Evolutionary conservation across 92 coral and sea anemone species (phyloP).

Genomic region (Umimayanthus kanabou): DNA sequence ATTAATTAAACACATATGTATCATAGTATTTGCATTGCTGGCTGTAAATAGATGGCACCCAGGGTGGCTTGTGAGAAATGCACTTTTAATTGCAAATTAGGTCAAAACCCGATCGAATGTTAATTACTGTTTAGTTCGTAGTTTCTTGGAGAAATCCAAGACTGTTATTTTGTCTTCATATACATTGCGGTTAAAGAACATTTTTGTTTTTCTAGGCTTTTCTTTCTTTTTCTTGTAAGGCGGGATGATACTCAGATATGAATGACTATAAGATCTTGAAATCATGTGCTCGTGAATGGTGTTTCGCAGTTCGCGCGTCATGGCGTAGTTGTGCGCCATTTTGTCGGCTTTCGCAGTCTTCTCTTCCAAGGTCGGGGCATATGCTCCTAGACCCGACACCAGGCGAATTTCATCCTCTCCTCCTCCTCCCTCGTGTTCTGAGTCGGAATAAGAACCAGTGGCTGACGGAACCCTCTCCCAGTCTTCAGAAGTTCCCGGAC

Average conservation of each 20-base stretch:
- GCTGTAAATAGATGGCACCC: no score
- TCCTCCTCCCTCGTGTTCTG: slow-evolving; percentile 29
- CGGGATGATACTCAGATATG: slow-evolving; percentile 81
- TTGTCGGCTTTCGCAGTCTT: slow-evolving; percentile 79
- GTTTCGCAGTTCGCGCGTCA: slow-evolving; percentile 90
- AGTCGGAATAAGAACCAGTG: not conserved
- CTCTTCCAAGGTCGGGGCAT: slow-evolving; percentile 57
- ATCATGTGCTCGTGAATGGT: slow-evolving; percentile 91
- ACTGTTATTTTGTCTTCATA: slow-evolving; percentile 87
- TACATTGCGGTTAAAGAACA: slow-evolving; percentile 72
- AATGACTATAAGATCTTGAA: slow-evolving; percentile 77
- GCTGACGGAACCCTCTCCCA: slow-evolving; percentile 32
- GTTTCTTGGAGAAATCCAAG: slow-evolving; percentile 57
- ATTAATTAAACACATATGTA: no score
- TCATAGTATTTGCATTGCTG: no score
- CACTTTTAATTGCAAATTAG: no score
- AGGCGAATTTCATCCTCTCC: slow-evolving; percentile 53
- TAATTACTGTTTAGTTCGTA: not conserved
- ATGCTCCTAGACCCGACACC: slow-evolving; percentile 53
- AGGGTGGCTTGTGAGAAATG: no score
- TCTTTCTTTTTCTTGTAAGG: slow-evolving; percentile 80
- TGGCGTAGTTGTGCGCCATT: slow-evolving; percentile 78
- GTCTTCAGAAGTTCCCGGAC: slow-evolving; percentile 27
- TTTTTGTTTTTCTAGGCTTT: slow-evolving; percentile 74
- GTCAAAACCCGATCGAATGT: not conserved